A percentile compares a stretch with the other conserved stretches of the same genome.
Conservation (phyloP, 2,113 vertebrate species). For the Brachypteracias leptosomus region DNA sequence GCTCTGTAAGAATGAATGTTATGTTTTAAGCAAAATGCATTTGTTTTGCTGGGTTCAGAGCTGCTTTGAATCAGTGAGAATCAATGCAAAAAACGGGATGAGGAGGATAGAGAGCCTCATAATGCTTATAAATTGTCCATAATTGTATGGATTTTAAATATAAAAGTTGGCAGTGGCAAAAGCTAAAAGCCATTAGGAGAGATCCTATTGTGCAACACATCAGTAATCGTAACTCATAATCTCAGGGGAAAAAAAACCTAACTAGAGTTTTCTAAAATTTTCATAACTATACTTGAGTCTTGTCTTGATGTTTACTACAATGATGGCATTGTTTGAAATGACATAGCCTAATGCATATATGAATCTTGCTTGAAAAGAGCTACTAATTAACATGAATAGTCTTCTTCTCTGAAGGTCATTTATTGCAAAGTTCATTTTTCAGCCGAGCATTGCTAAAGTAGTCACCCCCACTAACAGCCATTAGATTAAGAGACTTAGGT, state of each 20-base stretch:
- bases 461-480: conserved; percentile 73
- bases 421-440: conserved; percentile 79
- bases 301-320: conserved; percentile 83
- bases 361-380: conserved; percentile 87
- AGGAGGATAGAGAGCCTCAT: conserved; percentile 81
- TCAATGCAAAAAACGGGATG: conserved; percentile 77
- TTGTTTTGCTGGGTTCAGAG: conserved; percentile 75
- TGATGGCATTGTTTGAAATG: conserved; percentile 80
- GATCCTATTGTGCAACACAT: conserved; percentile 77
- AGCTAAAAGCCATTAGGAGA: conserved; percentile 96
- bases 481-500: conserved; percentile 79
- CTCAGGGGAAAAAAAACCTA: conserved; percentile 75
- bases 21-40: conserved; percentile 77
- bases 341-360: conserved; percentile 90
- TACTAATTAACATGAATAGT: conserved; percentile 96
- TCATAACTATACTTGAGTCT: conserved; percentile 80
- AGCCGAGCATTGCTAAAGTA: conserved; percentile 71
- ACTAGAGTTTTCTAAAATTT: conserved; percentile 86
- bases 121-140: conserved; percentile 90
- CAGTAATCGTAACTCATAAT: conserved; percentile 81
- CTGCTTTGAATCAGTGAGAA: conserved; percentile 73
- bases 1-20: conserved; percentile 73
- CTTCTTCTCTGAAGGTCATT: conserved; percentile 87
- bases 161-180: conserved; percentile 85
- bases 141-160: conserved; percentile 93